Evolutionary conservation across 2,888 invertebrate species (phyloP).

Genomic region (Ephialtes manifestator): DNA sequence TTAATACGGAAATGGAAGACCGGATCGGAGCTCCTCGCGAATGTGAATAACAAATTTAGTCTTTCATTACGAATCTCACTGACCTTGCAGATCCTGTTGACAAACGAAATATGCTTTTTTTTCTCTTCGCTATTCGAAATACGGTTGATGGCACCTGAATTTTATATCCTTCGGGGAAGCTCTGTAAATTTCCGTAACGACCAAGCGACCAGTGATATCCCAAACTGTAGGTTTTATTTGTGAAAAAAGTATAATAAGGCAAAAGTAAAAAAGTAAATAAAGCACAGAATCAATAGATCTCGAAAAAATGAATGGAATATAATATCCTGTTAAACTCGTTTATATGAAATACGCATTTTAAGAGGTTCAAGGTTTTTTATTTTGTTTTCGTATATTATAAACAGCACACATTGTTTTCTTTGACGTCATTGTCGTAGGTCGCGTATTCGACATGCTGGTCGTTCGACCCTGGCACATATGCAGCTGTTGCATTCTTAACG

Average conservation of each 20-base stretch:
- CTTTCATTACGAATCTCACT: not conserved
- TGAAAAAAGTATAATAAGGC: no score
- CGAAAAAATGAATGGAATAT: not conserved
- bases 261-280: not conserved
- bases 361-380: not conserved
- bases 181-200: conserved; percentile 5
- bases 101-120: not conserved
- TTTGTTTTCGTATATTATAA: not conserved
- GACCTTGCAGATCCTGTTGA: not conserved
- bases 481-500: conserved; percentile 3
- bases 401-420: not conserved
- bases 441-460: not conserved
- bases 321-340: not conserved
- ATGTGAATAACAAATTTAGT: not conserved
- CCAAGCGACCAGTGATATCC: not conserved
- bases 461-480: not conserved
- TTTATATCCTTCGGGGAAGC: not conserved
- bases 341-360: not conserved
- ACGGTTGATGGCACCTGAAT: not conserved
- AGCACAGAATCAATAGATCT: not conserved
- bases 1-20: not conserved
- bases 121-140: not conserved
- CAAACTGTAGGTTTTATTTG: not conserved
- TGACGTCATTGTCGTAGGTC: not conserved
- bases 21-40: not conserved